These are phyloP conservation scores for Cephalophus harveyi DNA, from an alignment of 2,113 vertebrate genomes.

Conservation along the genomic window DNA sequence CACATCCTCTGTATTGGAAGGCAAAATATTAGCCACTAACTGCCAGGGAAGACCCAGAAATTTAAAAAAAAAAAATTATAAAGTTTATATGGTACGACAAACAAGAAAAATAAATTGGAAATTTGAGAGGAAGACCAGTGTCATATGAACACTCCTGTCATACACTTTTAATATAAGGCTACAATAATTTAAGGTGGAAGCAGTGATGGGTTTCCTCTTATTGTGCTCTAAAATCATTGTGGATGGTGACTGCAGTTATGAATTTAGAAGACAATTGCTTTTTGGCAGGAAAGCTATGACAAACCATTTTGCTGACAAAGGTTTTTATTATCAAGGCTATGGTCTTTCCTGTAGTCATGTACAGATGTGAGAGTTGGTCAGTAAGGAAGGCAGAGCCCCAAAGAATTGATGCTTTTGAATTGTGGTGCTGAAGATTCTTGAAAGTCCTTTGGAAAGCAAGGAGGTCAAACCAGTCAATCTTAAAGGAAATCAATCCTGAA, in stretches of 20 bases:
- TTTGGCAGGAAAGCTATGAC: neutral
- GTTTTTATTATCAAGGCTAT: neutral
- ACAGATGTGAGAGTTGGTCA: neutral
- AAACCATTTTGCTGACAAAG: neutral
- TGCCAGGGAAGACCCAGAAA: neutral
- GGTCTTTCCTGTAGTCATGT: neutral
- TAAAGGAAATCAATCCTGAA: neutral
- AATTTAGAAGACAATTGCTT: neutral
- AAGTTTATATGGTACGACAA: neutral
- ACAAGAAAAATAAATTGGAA: neutral
- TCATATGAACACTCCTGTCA: neutral
- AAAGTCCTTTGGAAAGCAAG: neutral
- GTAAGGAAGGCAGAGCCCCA: rapidly evolving
- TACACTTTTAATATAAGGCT: neutral
- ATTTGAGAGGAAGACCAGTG: neutral
- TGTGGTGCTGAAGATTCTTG: neutral
- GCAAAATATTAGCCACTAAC: neutral
- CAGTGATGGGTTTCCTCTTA: neutral
- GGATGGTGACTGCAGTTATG: neutral
- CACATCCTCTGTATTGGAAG: neutral
- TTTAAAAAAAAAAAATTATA: neutral
- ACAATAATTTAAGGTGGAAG: neutral
- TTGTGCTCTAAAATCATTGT: neutral
- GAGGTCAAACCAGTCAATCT: neutral
- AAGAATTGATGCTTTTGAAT: neutral